Evolutionary conservation across 1,140 invertebrate species (phyloP), one percentile per base, ranked within the genome.

Genomic region (Anastatus disparis): DNA sequence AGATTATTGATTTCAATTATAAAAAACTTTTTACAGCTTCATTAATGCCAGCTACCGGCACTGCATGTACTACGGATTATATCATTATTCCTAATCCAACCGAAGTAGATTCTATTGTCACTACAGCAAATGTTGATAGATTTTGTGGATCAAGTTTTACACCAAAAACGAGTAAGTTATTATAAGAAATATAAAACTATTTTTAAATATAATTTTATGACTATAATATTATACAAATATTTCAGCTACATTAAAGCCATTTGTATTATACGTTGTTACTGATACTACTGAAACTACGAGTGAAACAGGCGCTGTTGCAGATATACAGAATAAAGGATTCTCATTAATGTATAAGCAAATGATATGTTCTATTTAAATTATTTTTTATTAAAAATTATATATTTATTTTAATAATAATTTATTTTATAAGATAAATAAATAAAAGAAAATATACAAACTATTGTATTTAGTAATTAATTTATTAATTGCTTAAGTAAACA

Each of bases 131-230:
- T 22, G 87, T 86, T 7, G 93, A 94, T 76, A 86, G 93, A 48
- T 94, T 93, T 82, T 94, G 93, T 78, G 93, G 93, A 2, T 85
- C 91, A 59, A 89, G 88, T 26, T 90, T 94, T 73, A 82, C 88
- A 2, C 82, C 90, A 24, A 90, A 91, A 63, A 89, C 89, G 27
- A 90, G 91, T 88, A 84, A 87, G 86, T 88, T 82, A 64, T n/a
- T 38, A 52, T 44, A 24, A 48, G 38, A 55, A 66, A 35, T 35
- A 35, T 35, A 35, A 35, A 35, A n/a, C n/a, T 10, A 35, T 35
- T 27, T 55, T 55, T 31, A 55, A 4, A 15, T 24, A 52, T 52
- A 52, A 27, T 13, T 24, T 3, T 58, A 35, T 53, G 40, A 46
- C 46, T 22, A 40, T 38, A 70, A 55, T 74, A 59, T 46, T 64